Evolutionary conservation across 2,888 invertebrate species (phyloP).

Genomic region (Eledone cirrhosa): DNA sequence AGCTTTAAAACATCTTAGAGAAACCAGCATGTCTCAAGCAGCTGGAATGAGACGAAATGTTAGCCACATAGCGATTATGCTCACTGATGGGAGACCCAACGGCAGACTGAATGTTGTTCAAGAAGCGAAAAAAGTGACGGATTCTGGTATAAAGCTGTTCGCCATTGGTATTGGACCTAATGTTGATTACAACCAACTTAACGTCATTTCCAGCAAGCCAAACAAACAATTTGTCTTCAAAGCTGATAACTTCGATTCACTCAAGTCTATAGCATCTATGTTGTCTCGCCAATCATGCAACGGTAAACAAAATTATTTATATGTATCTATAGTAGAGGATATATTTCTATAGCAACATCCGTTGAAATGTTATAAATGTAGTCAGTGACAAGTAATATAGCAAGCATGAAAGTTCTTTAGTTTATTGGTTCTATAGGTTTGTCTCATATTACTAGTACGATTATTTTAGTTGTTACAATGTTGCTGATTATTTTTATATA

Average conservation of each 20-base stretch:
- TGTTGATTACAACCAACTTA: conserved; percentile 43
- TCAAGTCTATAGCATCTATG: conserved; percentile 46
- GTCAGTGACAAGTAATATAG: no score
- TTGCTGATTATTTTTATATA: no score
- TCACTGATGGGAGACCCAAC: conserved; percentile 53
- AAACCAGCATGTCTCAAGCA: conserved; percentile 45
- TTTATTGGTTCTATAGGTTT: no score
- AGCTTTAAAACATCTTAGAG: conserved; percentile 44
- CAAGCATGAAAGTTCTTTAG: no score
- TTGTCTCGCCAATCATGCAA: conserved; percentile 52
- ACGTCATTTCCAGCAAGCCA: conserved; percentile 53
- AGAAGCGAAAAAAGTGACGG: conserved; percentile 45
- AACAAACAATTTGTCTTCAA: conserved; percentile 56
- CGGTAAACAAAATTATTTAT: conserved; percentile 37
- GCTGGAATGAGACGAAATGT: conserved; percentile 47
- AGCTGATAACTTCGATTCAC: conserved; percentile 53
- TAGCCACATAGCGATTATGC: conserved; percentile 51
- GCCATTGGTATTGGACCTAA: conserved; percentile 54
- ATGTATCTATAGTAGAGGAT: no score
- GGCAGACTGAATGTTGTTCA: conserved; percentile 41
- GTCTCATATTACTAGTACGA: no score
- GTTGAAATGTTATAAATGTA: no score
- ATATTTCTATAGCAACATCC: no score
- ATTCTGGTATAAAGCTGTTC: conserved; percentile 46
- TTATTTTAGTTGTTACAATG: no score